Evolutionary conservation across 2,113 vertebrate species (phyloP).

Genomic region (Apeltes quadracus): DNA sequence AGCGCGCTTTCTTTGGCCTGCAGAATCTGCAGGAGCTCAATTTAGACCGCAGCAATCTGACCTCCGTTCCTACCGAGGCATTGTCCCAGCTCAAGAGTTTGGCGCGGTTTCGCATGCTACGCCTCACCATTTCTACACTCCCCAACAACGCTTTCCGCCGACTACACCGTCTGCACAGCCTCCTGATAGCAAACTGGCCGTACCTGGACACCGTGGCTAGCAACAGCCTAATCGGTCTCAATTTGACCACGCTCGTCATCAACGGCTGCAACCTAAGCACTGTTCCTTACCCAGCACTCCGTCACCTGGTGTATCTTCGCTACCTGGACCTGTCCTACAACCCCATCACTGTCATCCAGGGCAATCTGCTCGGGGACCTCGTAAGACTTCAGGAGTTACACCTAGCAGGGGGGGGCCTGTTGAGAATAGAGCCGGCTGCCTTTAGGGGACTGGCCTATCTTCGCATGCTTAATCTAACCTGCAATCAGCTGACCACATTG

Average conservation of each 20-base stretch:
- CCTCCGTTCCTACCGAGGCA: slow-evolving; percentile 83
- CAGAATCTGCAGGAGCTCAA: slow-evolving; percentile 81
- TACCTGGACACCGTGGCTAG: slow-evolving; percentile 79
- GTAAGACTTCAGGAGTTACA: slow-evolving; percentile 87
- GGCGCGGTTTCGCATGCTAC: slow-evolving; percentile 75
- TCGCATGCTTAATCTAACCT: slow-evolving; percentile 85
- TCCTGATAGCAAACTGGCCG: slow-evolving; percentile 86
- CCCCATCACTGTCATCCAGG: slow-evolving; percentile 84
- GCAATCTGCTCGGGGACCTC: slow-evolving; percentile 78
- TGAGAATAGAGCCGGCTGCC: slow-evolving; percentile 83
- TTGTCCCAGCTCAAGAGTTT: slow-evolving; percentile 84
- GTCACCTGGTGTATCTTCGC: slow-evolving; percentile 83
- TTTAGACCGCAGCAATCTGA: slow-evolving; percentile 88
- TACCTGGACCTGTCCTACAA: slow-evolving; percentile 89
- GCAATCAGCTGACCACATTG: slow-evolving; percentile 85
- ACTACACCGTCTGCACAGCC: slow-evolving; percentile 79
- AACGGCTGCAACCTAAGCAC: slow-evolving; percentile 85
- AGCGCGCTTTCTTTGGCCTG: slow-evolving; percentile 84
- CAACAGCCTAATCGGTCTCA: slow-evolving; percentile 85
- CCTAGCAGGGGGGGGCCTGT: slow-evolving; percentile 82
- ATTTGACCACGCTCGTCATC: slow-evolving; percentile 86
- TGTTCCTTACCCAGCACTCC: slow-evolving; percentile 84
- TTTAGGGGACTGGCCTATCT: slow-evolving; percentile 86
- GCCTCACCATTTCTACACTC: slow-evolving; percentile 80
- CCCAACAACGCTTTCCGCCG: slow-evolving; percentile 82